phyloP scores from a whole-genome alignment of 2,797 vertebrate species.

The Phyllotis vaccarum region DNA sequence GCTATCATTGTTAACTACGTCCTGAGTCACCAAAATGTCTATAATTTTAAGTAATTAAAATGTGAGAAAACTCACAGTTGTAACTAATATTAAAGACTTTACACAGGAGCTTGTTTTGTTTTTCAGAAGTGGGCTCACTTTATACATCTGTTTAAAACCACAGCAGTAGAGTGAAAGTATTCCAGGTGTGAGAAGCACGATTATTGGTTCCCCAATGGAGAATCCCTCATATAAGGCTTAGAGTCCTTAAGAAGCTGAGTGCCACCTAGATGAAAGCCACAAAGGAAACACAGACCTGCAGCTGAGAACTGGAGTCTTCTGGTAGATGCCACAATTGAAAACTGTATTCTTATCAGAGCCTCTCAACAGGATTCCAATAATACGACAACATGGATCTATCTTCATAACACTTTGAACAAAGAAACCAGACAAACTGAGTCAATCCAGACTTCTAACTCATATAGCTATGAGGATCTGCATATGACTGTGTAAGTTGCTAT shows the following conservation, averaged over 20 bases:
- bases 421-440: background rate
- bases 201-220: background rate
- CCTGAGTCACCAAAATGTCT: background rate
- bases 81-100: background rate
- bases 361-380: background rate
- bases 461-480: background rate
- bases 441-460: background rate
- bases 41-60: background rate
- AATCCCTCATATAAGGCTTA: background rate
- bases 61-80: background rate
- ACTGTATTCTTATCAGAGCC: background rate
- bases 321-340: background rate
- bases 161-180: background rate
- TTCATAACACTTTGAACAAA: background rate
- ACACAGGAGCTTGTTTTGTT: background rate
- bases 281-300: background rate
- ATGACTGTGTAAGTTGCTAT: background rate
- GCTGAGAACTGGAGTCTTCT: background rate
- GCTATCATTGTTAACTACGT: background rate
- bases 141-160: background rate
- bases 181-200: background rate
- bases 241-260: background rate
- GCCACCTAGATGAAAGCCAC: background rate
- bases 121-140: background rate
- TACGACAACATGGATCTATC: background rate